Conservation (phyloP, 2,113 vertebrate species). For the Deroptyus accipitrinus region DNA sequence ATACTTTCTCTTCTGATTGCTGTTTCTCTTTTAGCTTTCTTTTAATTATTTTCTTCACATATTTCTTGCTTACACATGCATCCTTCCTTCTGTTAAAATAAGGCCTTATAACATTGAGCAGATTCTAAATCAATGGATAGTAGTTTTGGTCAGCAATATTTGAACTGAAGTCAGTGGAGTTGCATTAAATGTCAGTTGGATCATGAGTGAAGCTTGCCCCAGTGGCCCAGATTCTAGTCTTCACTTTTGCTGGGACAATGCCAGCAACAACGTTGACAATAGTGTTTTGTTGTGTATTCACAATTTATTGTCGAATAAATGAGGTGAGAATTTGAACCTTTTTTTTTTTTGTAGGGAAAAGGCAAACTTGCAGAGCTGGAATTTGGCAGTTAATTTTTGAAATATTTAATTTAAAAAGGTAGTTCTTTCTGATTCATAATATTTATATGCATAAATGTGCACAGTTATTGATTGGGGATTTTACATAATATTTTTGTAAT, state of each 20-base stretch:
- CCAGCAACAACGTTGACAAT: background rate
- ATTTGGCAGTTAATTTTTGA: conserved; percentile 31
- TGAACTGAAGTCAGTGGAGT: conserved; percentile 45
- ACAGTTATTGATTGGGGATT: conserved; percentile 23
- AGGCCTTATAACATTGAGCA: background rate
- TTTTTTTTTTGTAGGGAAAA: background rate
- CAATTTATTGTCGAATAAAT: conserved; percentile 6
- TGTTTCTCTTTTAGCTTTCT: background rate
- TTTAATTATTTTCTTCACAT: background rate
- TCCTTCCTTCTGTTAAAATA: background rate
- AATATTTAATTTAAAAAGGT: conserved; percentile 6
- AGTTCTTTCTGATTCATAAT: background rate
- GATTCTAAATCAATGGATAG: background rate
- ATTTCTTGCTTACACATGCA: background rate
- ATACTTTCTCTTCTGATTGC: background rate
- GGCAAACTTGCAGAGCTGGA: conserved; percentile 1
- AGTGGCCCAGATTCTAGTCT: background rate
- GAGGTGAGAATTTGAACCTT: background rate
- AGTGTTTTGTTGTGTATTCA: background rate
- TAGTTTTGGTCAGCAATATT: background rate
- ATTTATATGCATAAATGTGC: conserved; percentile 26
- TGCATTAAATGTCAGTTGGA: background rate
- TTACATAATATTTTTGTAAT: background rate
- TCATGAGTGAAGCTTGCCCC: background rate
- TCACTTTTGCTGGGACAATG: background rate